Evolutionary conservation across 2,888 invertebrate species (phyloP).

Genomic region (Ophraella communa): DNA sequence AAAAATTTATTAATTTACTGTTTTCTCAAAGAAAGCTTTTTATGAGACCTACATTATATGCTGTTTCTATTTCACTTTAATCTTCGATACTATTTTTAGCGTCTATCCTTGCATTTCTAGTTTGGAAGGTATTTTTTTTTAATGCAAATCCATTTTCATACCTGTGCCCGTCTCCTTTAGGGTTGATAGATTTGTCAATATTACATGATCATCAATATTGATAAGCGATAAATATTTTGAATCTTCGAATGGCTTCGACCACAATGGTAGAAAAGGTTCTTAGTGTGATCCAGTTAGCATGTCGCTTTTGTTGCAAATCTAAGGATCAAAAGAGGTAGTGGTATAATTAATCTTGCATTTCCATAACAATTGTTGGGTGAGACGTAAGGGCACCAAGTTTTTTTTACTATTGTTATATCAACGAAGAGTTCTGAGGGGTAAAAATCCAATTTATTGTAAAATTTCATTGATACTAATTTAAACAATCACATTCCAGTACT

Average conservation of each 20-base stretch:
- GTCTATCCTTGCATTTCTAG: background rate
- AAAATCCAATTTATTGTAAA: no score
- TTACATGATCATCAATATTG: slow-evolving; percentile 51
- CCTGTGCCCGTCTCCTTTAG: slow-evolving; percentile 26
- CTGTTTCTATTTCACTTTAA: no score
- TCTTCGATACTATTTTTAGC: slow-evolving; percentile 15
- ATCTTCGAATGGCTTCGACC: slow-evolving; percentile 41
- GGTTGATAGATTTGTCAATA: slow-evolving; percentile 50
- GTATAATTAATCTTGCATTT: slow-evolving; percentile 30
- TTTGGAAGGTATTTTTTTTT: slow-evolving; percentile 32
- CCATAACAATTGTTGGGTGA: slow-evolving; percentile 16
- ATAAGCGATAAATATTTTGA: slow-evolving; percentile 53
- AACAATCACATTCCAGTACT: no score
- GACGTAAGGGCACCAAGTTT: background rate
- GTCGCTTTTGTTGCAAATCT: slow-evolving; percentile 32
- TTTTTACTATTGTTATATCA: no score
- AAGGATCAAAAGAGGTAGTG: slow-evolving; percentile 34
- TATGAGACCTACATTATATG: no score
- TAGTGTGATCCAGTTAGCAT: slow-evolving; percentile 43
- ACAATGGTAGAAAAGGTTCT: slow-evolving; percentile 34
- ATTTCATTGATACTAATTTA: no score
- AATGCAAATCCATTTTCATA: slow-evolving; percentile 35
- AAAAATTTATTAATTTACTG: no score
- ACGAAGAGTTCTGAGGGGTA: no score
- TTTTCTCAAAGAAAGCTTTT: no score